Evolutionary conservation across 2,113 vertebrate genomes (phyloP), one percentile per base, ranked within the genome.

Genomic region (Thomomys bottae): DNA sequence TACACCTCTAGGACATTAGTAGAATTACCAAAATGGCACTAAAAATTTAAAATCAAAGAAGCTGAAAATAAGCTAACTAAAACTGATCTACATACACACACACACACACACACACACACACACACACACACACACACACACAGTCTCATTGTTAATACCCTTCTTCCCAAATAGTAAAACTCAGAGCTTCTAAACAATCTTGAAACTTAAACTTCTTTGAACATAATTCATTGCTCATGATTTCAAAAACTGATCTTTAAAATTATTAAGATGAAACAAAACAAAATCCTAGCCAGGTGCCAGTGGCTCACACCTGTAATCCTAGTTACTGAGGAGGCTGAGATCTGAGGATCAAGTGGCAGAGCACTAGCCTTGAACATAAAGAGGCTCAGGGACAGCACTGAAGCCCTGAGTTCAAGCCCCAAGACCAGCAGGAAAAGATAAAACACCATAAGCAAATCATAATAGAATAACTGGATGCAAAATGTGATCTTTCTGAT

Each of bases 401-500:
- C 49, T 15, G 14, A 54, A 15, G 17, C 49, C 15, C 49, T 15
- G 49, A 54, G 49, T 54, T 4, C 49, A 54, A 15, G 49, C 12
- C 49, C 49, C 49, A 8, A 12, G 45, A 49, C 45, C 10, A 49
- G 9, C 57, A 11, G 2, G 1, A 6, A 59, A 59, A 59, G 2
- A 2, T 23, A 59, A 59, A 59, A 59, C 7, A 59, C 14, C 20
- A 28, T 38, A 94, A 88, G 54, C 40, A 68, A 12, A 38, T 3
- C 78, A 8, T 90, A 88, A 77, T 68, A 87, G 77, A 93, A 87
- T 75, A 42, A 32, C 28, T 77, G 79, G 23, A 23, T 93, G 85
- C 63, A 95, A 92, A 90, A 87, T 77, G 72, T 88, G 71, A 82
- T 91, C 85, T 73, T 54, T 86, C 81, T 92, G 82, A 73, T 76